Conservation (phyloP, 2,797 vertebrate genomes). For the Sylvilagus floridanus region DNA sequence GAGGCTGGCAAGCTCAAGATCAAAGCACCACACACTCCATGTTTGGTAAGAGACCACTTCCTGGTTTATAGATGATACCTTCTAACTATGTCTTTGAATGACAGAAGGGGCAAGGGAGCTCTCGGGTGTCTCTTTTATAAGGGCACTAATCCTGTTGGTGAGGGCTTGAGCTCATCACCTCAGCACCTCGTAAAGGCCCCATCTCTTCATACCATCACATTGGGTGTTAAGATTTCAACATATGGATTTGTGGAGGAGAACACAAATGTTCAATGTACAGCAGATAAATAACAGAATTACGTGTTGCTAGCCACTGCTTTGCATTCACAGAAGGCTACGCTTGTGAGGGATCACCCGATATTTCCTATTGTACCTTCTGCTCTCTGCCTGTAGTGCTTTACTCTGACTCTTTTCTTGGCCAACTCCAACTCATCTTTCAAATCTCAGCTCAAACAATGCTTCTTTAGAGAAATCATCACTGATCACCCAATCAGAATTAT, state of each 20-base stretch:
- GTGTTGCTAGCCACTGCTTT: background rate
- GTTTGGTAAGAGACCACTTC: background rate
- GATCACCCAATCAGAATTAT: background rate
- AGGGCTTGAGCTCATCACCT: background rate
- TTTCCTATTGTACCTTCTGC: background rate
- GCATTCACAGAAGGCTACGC: background rate
- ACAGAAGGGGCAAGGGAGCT: background rate
- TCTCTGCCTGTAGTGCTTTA: background rate
- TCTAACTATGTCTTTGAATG: background rate
- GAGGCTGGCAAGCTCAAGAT: background rate
- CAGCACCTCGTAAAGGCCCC: background rate
- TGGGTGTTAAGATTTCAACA: background rate
- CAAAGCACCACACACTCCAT: background rate
- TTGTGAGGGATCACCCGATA: background rate
- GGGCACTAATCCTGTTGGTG: background rate
- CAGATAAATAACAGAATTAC: background rate
- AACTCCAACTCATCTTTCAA: constrained; percentile 20
- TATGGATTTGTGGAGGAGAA: background rate
- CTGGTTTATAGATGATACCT: background rate
- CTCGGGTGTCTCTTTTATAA: background rate
- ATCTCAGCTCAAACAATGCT: constrained; percentile 37
- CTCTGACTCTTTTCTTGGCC: background rate
- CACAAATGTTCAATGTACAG: background rate
- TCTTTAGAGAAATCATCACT: background rate
- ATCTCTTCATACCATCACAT: background rate